Base-by-base conservation (phyloP, 1,140 invertebrate species). In the Andricus grossulariae region DNA sequence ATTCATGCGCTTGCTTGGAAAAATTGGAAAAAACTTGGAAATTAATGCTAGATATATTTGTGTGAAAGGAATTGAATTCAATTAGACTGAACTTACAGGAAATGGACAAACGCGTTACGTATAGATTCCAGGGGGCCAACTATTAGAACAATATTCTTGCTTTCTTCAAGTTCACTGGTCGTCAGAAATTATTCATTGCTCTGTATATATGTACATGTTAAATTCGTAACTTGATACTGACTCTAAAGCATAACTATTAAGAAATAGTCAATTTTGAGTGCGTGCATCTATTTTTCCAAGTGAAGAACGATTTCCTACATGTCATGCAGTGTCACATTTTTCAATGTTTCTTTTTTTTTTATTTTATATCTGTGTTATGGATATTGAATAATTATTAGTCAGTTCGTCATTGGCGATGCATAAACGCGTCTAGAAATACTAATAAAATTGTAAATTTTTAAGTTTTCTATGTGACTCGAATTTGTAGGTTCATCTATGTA, bases 361-460 rank as follows among this genome's bases (percentile, higher is more conserved):
- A 45, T 11, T 11, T 45, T 45, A 45, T 10, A 54, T 18, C 18
- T 54, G 15, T 18, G 1, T 54, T 54, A 18, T 54, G 8, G 10
- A n/a, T 18, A 18, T 54, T 54, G n/a, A 54, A n/a, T 54, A 54
- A 54, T 18, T n/a, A 10, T 54, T 19, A 54, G 7, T 12, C 21
- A 15, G n/a, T 39, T 39, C 45, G 16, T 66, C 8, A 39, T 16
- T 32, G 2, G 16, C n/a, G 32, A 32, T 66, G 1, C 6, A 66
- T 60, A 32, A 12, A 39, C 12, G 19, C 55, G 21, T 18, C 55
- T 57, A 45, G 8, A 39, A 66, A 66, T 15, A 39, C 3, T 21
- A 21, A 57, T 66, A 66, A 12, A 66, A 66, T 60, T 72, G 84
- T 86, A 86, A 81, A 86, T 85, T 86, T 83, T 81, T 77, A 84